phyloP scores from a whole-genome alignment of 2,113 vertebrate genomes.

The Melanerpes formicivorus region DNA sequence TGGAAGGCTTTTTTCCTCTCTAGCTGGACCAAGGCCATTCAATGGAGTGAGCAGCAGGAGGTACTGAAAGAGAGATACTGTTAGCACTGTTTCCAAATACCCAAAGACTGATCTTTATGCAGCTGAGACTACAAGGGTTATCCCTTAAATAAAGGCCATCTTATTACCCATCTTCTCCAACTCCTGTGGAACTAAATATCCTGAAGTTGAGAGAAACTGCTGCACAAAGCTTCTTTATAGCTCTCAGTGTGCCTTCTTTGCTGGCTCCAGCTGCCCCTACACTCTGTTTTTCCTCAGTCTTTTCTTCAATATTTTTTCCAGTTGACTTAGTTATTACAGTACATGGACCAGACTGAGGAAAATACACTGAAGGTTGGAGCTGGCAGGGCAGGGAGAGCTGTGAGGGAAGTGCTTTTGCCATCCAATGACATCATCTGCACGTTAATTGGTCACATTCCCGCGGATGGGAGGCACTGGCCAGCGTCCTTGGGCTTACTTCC shows the following conservation, averaged over 20 bases:
- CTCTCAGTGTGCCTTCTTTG: slow-evolving; percentile 59
- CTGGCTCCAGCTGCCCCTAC: slow-evolving; percentile 73
- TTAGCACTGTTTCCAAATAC: slow-evolving; percentile 33
- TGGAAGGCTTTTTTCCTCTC: slow-evolving; percentile 53
- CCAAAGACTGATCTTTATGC: slow-evolving; percentile 67
- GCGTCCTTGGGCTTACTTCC: slow-evolving; percentile 55
- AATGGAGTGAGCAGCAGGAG: slow-evolving; percentile 26
- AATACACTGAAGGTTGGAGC: slow-evolving; percentile 50
- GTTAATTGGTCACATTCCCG: slow-evolving; percentile 34
- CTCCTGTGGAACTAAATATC: slow-evolving; percentile 68
- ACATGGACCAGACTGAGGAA: slow-evolving; percentile 53
- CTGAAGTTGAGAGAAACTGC: slow-evolving; percentile 40
- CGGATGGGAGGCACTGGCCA: slow-evolving; percentile 35
- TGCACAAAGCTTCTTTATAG: slow-evolving; percentile 77
- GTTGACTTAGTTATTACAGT: slow-evolving; percentile 75
- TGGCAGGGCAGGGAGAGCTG: slow-evolving; percentile 33
- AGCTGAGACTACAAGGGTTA: slow-evolving; percentile 63
- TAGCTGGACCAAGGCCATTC: slow-evolving; percentile 16
- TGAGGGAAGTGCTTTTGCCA: slow-evolving; percentile 58
- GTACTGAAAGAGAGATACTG: slow-evolving; percentile 39
- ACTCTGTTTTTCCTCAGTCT: slow-evolving; percentile 67
- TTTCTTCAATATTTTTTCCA: slow-evolving; percentile 74
- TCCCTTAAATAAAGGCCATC: slow-evolving; percentile 67
- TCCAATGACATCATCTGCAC: slow-evolving; percentile 41
- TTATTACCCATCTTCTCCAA: slow-evolving; percentile 72